Base-by-base conservation (phyloP, 2,888 invertebrate genomes). In the Bembecia ichneumoniformis region DNA sequence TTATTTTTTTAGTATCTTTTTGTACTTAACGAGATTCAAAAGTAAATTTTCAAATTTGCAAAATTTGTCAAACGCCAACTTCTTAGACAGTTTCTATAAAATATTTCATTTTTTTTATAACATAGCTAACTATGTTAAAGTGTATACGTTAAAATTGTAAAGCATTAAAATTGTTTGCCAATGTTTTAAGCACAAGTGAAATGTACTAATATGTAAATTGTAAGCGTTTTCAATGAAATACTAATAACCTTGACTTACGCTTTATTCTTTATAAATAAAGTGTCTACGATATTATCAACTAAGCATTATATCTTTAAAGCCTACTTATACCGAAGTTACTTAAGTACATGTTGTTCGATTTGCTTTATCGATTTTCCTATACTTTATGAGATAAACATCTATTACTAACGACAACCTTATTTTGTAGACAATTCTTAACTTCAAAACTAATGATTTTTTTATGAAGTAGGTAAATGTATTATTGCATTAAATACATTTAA, bases 261-360 rank as follows among this genome's bases (percentile, higher is more conserved):
- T 78, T 28, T 79, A 77, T 63, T 54, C 58, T 74, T 75, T 74
- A 80, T 74, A 74, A 44, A 76, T 28, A 70, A 73, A 72, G 70
- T 75, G 64, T 73, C 82, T 82, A 83, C 80, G 67, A 79, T 81
- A 82, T 72, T 73, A 69, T 68, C 69, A 75, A 72, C 82, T 84
- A 87, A 74, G 84, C 81, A 76, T 82, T 81, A 82, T 79, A 84
- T 84, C 84, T 86, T 83, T 84, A 83, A 87, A 87, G 86, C 86
- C 81, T 86, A 86, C 82, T 81, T 83, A 84, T 71, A 77, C 74
- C 78, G 72, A 83, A 70, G 71, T 83, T 82, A 82, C 82, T 86
- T 87, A 87, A 86, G 87, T 87, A 87, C 87, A 82, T 82, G 82
- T 82, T 84, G 82, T 83, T 86, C 81, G 77, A 82, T 81, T 79